Evolutionary conservation across 2,113 vertebrate species (phyloP).

Genomic region (Nicator chloris): DNA sequence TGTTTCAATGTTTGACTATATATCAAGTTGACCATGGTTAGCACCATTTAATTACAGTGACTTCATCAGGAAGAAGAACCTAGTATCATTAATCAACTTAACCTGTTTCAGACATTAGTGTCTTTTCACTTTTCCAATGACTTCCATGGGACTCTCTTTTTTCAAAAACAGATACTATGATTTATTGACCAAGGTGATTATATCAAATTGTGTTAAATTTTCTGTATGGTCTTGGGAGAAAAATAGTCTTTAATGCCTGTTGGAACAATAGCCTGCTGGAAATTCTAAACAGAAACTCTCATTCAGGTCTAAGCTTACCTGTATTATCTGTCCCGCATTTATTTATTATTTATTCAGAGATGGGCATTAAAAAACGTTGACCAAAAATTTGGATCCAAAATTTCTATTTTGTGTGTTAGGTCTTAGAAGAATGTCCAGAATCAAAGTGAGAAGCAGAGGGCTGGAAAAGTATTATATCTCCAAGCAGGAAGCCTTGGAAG

Average conservation of each 20-base stretch:
- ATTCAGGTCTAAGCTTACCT: not conserved
- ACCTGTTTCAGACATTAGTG: not conserved
- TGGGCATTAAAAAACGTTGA: not conserved
- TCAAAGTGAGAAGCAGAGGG: not conserved
- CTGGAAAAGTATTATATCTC: not conserved
- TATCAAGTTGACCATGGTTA: not conserved
- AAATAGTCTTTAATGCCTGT: not conserved
- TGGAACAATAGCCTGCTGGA: not conserved
- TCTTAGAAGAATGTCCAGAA: not conserved
- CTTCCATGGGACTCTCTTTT: not conserved
- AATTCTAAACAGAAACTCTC: not conserved
- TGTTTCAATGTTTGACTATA: not conserved
- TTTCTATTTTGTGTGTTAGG: not conserved
- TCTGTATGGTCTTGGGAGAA: not conserved
- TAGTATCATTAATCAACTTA: not conserved
- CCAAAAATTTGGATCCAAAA: not conserved
- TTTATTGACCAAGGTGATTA: not conserved
- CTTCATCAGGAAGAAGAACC: not conserved
- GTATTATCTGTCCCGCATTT: not conserved
- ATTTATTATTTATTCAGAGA: not conserved
- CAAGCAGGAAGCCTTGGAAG: not conserved
- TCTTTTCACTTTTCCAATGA: not conserved
- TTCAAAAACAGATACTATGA: not conserved
- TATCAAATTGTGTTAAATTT: not conserved
- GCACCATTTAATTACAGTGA: not conserved